Evolutionary conservation across 2,888 invertebrate species (phyloP).

Genomic region (Drosophila mimetica): DNA sequence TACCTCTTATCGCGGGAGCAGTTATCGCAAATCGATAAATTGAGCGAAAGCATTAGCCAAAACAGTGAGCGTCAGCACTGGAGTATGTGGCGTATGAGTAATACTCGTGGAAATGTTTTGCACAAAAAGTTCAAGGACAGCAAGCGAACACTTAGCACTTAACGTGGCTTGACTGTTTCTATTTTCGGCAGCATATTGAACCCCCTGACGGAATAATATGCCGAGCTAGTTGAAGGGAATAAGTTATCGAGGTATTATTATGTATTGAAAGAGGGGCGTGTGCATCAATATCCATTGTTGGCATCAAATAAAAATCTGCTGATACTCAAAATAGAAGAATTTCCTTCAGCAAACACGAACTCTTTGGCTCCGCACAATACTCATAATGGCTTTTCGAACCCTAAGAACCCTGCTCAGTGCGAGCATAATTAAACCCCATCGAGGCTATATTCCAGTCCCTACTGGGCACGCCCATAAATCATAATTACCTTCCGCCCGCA

Average conservation of each 20-base stretch:
- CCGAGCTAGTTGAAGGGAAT: background rate
- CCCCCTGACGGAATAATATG: background rate
- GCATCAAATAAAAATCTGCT: conserved; percentile 7
- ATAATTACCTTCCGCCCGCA: conserved; percentile 13
- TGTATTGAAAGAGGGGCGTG: background rate
- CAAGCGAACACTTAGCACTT: conserved; percentile 35
- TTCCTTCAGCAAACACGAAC: too few species aligned
- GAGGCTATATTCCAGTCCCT: background rate
- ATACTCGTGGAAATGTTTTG: conserved; percentile 11
- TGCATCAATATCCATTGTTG: conserved; percentile 1
- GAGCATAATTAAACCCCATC: too few species aligned
- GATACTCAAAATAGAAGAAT: conserved; percentile 1
- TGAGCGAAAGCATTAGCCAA: conserved; percentile 10
- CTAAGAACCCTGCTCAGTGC: too few species aligned
- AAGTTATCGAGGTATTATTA: background rate
- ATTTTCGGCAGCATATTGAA: conserved; percentile 1
- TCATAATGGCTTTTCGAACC: too few species aligned
- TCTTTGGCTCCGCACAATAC: background rate
- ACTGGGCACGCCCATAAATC: conserved; percentile 17
- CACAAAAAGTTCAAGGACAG: conserved; percentile 64
- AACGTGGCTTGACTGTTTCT: background rate
- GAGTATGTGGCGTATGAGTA: conserved; percentile 41
- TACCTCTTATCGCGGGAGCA: conserved; percentile 21
- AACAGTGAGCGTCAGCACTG: conserved; percentile 6
- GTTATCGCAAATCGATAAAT: conserved; percentile 57